Percentiles rank a stretch among this genome's conserved stretches.
These are phyloP conservation scores for Pseudonaja textilis DNA, from an alignment of 2,113 vertebrate genomes.

Conservation along the genomic window DNA sequence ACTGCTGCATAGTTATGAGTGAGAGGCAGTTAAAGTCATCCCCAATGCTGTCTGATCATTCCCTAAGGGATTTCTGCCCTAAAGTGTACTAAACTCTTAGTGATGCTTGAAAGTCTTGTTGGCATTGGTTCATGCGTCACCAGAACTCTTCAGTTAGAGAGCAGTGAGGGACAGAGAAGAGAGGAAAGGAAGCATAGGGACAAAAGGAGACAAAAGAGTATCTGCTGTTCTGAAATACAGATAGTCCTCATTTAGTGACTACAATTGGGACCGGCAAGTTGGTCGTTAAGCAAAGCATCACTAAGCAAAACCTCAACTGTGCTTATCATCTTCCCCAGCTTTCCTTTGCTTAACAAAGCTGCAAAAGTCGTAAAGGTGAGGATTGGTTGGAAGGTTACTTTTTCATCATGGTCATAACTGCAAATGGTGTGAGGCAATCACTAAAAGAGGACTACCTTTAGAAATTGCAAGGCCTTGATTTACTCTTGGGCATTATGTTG, in stretches of 20 bases:
- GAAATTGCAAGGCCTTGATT: background rate
- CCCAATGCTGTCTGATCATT: background rate
- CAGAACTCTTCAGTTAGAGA: constrained; percentile 22
- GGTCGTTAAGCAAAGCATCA: background rate
- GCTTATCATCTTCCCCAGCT: background rate
- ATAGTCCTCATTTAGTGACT: background rate
- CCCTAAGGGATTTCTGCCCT: background rate
- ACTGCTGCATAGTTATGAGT: background rate
- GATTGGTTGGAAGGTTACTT: background rate
- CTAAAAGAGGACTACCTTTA: background rate
- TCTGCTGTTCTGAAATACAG: background rate
- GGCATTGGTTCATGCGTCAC: constrained; percentile 23
- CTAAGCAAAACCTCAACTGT: background rate
- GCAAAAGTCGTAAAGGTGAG: background rate
- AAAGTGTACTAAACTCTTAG: constrained; percentile 44
- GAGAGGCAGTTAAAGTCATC: background rate
- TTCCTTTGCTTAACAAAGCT: background rate
- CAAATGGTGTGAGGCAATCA: background rate
- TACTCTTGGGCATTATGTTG: background rate
- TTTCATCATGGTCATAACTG: background rate
- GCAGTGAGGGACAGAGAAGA: background rate
- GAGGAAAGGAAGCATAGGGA: too few relatives aligned
- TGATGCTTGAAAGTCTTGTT: constrained; percentile 26
- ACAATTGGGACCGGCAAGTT: background rate
- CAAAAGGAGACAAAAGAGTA: background rate